A percentile compares a stretch with the other conserved stretches of the same genome.
These are phyloP conservation scores for Augiades crinisus DNA, from an alignment of 2,888 invertebrate genomes.

Conservation along the genomic window DNA sequence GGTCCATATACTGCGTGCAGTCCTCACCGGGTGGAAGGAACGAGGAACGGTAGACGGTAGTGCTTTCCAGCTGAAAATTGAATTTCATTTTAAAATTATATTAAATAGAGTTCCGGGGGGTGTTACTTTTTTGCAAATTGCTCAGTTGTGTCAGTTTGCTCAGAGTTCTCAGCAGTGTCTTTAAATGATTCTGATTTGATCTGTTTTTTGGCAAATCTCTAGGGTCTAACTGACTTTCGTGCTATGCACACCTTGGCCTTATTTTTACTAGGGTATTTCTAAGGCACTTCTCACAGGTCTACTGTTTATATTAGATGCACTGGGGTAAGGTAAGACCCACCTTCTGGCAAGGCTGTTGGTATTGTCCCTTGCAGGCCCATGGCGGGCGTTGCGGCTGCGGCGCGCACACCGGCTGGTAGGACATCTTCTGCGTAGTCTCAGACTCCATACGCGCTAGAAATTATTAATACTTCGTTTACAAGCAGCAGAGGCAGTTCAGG, in stretches of 20 bases:
- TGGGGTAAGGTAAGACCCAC: too few species aligned
- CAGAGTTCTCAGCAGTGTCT: too few species aligned
- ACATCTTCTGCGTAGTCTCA: slow-evolving; percentile 79
- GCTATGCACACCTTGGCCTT: too few species aligned
- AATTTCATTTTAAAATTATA: too few species aligned
- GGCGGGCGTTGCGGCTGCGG: slow-evolving; percentile 66
- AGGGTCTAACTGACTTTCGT: too few species aligned
- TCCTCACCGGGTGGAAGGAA: slow-evolving; percentile 82
- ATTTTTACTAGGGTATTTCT: too few species aligned
- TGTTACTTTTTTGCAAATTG: too few species aligned
- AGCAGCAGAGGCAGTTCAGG: too few species aligned
- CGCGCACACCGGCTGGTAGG: slow-evolving; percentile 75
- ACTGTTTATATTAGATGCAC: too few species aligned
- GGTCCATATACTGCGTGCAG: slow-evolving; percentile 78
- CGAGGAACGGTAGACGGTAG: slow-evolving; percentile 83
- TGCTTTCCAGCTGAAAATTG: slow-evolving; percentile 73
- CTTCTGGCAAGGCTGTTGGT: slow-evolving; percentile 68
- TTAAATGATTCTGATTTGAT: too few species aligned
- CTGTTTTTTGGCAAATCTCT: too few species aligned
- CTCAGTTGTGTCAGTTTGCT: too few species aligned
- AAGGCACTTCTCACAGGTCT: background rate
- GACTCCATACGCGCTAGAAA: slow-evolving; percentile 74
- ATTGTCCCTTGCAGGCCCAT: slow-evolving; percentile 72
- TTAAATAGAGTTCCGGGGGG: background rate
- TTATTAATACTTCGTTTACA: background rate